phyloP scores from a whole-genome alignment of 2,888 invertebrate species.

The Parnassius apollo region DNA sequence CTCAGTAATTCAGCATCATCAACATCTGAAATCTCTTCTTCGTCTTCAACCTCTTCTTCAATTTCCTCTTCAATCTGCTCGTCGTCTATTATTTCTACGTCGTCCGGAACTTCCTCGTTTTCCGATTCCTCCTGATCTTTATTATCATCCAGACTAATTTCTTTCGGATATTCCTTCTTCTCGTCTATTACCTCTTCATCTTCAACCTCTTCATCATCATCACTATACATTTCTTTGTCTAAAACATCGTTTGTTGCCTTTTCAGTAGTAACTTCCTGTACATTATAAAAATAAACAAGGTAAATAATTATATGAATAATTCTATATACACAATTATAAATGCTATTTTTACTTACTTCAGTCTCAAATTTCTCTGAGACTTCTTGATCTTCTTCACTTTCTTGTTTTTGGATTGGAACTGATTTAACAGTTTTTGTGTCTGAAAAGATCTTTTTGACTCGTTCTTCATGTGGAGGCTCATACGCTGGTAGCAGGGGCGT shows the following conservation, averaged over 20 bases:
- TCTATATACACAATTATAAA: constrained; percentile 37
- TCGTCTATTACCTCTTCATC: constrained; percentile 53
- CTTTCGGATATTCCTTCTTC: constrained; percentile 44
- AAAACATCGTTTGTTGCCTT: constrained; percentile 36
- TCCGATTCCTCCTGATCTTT: constrained; percentile 45
- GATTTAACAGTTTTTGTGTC: constrained; percentile 41
- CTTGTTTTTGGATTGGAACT: constrained; percentile 42
- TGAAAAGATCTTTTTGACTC: constrained; percentile 37
- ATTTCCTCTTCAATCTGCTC: constrained; percentile 75
- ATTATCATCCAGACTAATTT: constrained; percentile 32
- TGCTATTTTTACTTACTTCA: constrained; percentile 33
- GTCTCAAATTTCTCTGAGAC: constrained; percentile 36
- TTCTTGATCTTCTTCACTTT: constrained; percentile 50
- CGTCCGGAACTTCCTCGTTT: constrained; percentile 60
- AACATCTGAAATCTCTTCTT: constrained; percentile 82
- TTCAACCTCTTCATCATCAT: constrained; percentile 56
- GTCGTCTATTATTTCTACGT: constrained; percentile 72
- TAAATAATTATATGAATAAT: constrained; percentile 28
- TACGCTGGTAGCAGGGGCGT: constrained; percentile 41
- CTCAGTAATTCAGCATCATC: constrained; percentile 86
- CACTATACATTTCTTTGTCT: constrained; percentile 62
- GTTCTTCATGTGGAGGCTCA: constrained; percentile 26
- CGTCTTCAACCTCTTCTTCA: constrained; percentile 70
- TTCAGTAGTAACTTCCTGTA: constrained; percentile 38
- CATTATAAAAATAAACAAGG: constrained; percentile 21